Evolutionary conservation across 2,888 invertebrate species (phyloP), one percentile per base, ranked within the genome.

Genomic region (Eupithecia dodoneata): DNA sequence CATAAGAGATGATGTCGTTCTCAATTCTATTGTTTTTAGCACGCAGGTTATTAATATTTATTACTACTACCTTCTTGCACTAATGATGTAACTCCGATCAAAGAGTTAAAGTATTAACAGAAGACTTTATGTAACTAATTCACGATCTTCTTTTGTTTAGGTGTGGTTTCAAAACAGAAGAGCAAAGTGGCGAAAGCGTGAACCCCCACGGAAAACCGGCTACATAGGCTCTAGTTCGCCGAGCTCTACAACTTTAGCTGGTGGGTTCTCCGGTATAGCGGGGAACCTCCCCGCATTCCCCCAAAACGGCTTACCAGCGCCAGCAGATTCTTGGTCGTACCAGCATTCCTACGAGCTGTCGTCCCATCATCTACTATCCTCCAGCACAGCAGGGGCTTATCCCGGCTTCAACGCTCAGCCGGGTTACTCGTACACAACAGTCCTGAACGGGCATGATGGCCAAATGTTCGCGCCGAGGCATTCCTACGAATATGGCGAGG

Each of bases 171-270:
- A 98, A 94, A 99, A 99, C 89, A 96, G 99, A 80, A 96, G 99
- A 81, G 99, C 99, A 15, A 99, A 99, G 90, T 99, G 99, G 99
- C 96, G 99, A 71, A 99, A 99, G 89, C 96, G 98, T 59, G 99
- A 99, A 88, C 99, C 99, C 0, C 98, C 99, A 0, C 96, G 99
- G 59, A 99, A 99, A 92, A 98, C 98, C 0, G 98, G 97, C 55
- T 97, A 97, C 95, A 96, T 97, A 86, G 97, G 96, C 76, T 96
- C 97, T 4, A 97, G 96, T 85, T 96, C 96, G 0, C 97, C 97
- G 0, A 96, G 96, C 83, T 96, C 97, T 3, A 96, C 96, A 69
- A 96, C 96, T 52, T 88, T 97, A 74, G 96, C 97, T 6, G 97
- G 97, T 52, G 96, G 96, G 6, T 96, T 96, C 81, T 92, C 96